Conservation (phyloP, 2,113 vertebrate species). For the Chloroceryle aenea region DNA sequence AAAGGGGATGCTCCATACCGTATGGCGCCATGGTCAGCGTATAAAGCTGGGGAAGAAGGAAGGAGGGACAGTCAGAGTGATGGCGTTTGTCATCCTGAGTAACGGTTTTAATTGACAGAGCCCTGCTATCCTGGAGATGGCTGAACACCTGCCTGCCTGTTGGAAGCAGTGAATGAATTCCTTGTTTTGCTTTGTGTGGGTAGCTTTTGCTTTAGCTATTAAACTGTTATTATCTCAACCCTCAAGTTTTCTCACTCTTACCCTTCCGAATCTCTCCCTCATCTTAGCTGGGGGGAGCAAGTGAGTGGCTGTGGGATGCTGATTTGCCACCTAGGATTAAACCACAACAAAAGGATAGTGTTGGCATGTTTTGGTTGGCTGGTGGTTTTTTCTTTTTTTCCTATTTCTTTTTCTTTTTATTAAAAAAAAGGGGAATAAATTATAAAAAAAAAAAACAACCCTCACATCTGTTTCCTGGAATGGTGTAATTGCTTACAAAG, state of each 20-base stretch:
- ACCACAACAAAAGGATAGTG: background rate
- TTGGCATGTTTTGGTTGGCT: background rate
- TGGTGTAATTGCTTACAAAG: background rate
- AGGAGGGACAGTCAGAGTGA: background rate
- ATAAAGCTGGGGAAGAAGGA: background rate
- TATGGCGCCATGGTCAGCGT: background rate
- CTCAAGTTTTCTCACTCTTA: background rate
- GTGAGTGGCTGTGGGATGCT: background rate
- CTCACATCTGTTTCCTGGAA: constrained; percentile 44
- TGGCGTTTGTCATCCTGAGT: background rate
- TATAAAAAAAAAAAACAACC: background rate
- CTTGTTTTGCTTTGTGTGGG: background rate
- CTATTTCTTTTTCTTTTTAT: background rate
- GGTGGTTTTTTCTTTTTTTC: background rate
- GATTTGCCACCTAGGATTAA: background rate
- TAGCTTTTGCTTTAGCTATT: background rate
- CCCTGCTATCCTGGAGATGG: background rate
- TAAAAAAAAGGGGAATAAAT: background rate
- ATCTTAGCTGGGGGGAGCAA: background rate
- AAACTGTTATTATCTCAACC: background rate
- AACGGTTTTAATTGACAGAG: background rate
- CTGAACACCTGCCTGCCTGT: background rate
- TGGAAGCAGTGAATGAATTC: background rate
- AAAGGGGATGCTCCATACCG: background rate
- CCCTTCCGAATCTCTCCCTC: background rate